These are phyloP conservation scores for Xylophagus ater DNA, from an alignment of 2,888 invertebrate species.

Conservation along the genomic window DNA sequence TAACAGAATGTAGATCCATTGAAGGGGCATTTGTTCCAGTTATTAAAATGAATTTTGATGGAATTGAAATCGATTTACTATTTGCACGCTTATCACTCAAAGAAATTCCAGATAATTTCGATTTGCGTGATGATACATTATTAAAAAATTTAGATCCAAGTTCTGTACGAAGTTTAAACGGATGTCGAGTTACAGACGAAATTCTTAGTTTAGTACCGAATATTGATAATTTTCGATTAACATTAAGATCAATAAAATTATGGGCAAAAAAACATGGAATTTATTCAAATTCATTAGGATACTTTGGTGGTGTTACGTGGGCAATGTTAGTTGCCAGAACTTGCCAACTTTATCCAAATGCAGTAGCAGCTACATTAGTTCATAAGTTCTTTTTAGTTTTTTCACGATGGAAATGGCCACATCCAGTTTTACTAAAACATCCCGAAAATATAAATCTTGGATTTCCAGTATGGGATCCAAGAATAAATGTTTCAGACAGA, in stretches of 20 bases:
- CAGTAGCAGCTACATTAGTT: too few species aligned
- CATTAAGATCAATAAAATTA: slow-evolving; percentile 87
- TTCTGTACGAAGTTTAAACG: slow-evolving; percentile 93
- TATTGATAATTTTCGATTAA: slow-evolving; percentile 85
- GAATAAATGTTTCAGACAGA: slow-evolving; percentile 80
- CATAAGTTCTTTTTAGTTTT: slow-evolving; percentile 98
- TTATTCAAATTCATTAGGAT: slow-evolving; percentile 96
- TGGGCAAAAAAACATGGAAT: slow-evolving; percentile 98
- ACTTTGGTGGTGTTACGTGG: slow-evolving; percentile 98
- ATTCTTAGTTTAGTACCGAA: slow-evolving; percentile 92
- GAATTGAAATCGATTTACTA: slow-evolving; percentile 96
- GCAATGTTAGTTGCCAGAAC: slow-evolving; percentile 98
- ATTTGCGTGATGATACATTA: slow-evolving; percentile 79
- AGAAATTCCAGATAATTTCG: slow-evolving; percentile 82
- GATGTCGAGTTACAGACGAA: slow-evolving; percentile 97
- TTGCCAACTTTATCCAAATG: too few species aligned
- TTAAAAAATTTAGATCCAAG: slow-evolving; percentile 91
- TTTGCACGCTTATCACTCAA: slow-evolving; percentile 92
- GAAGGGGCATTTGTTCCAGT: too few species aligned
- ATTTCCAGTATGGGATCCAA: slow-evolving; percentile 92
- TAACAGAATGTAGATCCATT: slow-evolving; percentile 74
- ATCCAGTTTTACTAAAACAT: slow-evolving; percentile 90
- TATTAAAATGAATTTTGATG: slow-evolving; percentile 97
- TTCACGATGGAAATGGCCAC: slow-evolving; percentile 98
- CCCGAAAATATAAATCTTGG: slow-evolving; percentile 77